Evolutionary conservation across 1,140 invertebrate genomes (phyloP).

Genomic region (Eupristina koningsbergeri): DNA sequence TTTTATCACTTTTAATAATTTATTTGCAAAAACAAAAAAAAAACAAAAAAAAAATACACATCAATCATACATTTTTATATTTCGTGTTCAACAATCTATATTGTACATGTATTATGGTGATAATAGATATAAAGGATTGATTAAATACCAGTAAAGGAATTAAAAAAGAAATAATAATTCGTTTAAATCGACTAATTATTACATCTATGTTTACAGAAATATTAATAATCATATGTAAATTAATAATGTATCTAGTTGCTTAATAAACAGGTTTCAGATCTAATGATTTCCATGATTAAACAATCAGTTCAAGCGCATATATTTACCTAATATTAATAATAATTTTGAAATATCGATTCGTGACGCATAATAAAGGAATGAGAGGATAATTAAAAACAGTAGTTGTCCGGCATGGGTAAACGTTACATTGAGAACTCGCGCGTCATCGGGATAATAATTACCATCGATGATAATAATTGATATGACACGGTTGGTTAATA

Average conservation of each 20-base stretch:
- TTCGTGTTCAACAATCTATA: too few species aligned
- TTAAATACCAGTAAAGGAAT: background rate
- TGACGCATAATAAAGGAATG: background rate
- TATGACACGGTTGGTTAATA: background rate
- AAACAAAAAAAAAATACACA: too few species aligned
- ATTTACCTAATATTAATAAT: background rate
- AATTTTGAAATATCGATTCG: background rate
- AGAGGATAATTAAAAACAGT: background rate
- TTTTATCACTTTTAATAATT: too few species aligned
- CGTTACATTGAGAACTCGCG: background rate
- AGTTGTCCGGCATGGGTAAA: background rate
- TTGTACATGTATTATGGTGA: too few species aligned
- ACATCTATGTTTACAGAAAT: background rate
- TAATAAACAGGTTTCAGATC: background rate
- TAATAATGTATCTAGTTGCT: background rate
- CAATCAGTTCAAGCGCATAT: background rate
- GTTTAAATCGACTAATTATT: background rate
- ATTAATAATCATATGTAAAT: background rate
- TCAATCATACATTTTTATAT: too few species aligned
- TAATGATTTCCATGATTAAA: background rate
- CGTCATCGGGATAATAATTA: slow-evolving; percentile 12
- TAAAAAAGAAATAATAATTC: background rate
- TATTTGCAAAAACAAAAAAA: too few species aligned
- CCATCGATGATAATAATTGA: slow-evolving; percentile 37
- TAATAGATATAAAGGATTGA: too few species aligned